Evolutionary conservation across 1,140 invertebrate genomes (phyloP), one percentile per base, ranked within the genome.

Genomic region (Drosophila kanapiae): DNA sequence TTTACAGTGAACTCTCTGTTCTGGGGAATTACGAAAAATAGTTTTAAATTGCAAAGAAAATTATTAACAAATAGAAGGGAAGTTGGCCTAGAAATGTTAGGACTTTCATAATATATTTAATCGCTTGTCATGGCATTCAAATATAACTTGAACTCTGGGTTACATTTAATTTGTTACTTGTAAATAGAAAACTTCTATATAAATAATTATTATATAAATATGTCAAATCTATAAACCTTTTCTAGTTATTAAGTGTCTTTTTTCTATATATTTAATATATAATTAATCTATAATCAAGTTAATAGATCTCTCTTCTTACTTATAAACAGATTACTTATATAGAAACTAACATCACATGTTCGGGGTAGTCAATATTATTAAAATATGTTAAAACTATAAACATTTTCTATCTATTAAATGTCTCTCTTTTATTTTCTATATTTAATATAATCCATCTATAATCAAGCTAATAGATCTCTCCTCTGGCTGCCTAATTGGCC

Each of bases 401-500:
- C 16, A 23, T 6, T 13, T 23, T 45, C 3, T 27, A 14, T 6
- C 23, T 27, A 6, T 14, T 27, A 48, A 49, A 29, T 2, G 1
- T 5, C 14, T 16, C 2, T 16, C 0, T 8, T 16, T 16, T 18
- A 35, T 13, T 11, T 51, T 16, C n/a, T 18, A 35, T 13, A 11
- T 51, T 51, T 6, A 33, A 48, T 11, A 33, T 1, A 51, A 23
- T 54, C 6, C 51, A 14, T 2, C 33, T 9, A 23, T 14, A 37
- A 37, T 14, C 4, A 8, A 37, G 33, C 8, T 23, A 37, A 37
- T 23, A 23, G 33, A 54, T 54, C 7, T 18, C 51, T 37, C 16
- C 33, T 23, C 51, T 37, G 7, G 1, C 8, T 9, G 51, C 51
- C 51, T 65, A 74, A 78, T 79, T 80, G 78, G 45, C 35, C 60